Percentiles rank a stretch among this genome's conserved stretches.
phyloP scores from a whole-genome alignment of 2,113 vertebrate genomes.

The Zosterops hypoxanthus region DNA sequence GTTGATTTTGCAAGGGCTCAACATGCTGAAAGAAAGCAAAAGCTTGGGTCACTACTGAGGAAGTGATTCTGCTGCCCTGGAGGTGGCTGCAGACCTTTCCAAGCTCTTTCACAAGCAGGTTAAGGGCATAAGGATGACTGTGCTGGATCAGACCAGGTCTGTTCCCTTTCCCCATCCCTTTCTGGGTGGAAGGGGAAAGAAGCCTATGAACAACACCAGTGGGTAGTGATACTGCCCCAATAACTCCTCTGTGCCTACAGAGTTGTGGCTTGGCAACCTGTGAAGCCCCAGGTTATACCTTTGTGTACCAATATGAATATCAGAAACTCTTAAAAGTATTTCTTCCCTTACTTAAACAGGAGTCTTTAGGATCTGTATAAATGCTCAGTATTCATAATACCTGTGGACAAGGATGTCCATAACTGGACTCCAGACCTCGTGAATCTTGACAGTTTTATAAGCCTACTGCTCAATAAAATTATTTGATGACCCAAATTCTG shows the following conservation, averaged over 20 bases:
- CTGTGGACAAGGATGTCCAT: background rate
- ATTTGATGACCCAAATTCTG: background rate
- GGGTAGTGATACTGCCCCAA: background rate
- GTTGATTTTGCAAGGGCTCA: background rate
- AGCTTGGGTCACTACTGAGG: background rate
- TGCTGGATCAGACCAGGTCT: background rate
- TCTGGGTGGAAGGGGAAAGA: background rate
- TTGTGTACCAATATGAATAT: background rate
- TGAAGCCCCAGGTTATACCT: background rate
- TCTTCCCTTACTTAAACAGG: background rate
- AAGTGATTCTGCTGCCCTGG: background rate
- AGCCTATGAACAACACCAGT: background rate
- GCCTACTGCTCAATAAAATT: background rate
- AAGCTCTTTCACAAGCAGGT: background rate
- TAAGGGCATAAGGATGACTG: background rate
- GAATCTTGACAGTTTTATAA: background rate
- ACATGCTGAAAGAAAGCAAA: background rate
- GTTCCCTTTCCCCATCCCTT: background rate
- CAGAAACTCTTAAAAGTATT: background rate
- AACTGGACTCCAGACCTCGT: background rate
- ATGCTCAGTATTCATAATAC: background rate
- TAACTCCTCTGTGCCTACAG: background rate
- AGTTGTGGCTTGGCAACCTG: background rate
- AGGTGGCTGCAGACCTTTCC: background rate
- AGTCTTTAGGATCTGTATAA: background rate